Percentiles rank a stretch among this genome's conserved stretches.
Conservation (phyloP, 2,888 invertebrate genomes). For the Acleris laterana region DNA sequence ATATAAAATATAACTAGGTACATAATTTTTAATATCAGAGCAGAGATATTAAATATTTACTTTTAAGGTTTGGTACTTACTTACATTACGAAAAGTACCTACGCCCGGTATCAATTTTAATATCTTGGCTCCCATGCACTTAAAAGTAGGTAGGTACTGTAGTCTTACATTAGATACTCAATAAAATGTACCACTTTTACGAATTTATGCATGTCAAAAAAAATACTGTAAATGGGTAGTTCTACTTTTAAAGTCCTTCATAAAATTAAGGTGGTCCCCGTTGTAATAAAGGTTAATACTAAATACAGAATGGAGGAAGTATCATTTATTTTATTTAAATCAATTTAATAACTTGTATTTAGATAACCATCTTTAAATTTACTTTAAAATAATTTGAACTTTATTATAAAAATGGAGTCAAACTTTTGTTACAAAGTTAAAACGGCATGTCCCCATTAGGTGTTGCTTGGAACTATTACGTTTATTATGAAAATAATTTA, state of each 20-base stretch:
- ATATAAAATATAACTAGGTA: no score
- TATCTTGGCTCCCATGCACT: no score
- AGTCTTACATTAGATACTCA: no score
- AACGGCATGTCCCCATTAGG: slow-evolving; percentile 14
- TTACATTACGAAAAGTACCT: no score
- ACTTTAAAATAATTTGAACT: slow-evolving; percentile 15
- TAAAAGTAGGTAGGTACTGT: no score
- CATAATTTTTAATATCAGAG: no score
- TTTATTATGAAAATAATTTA: slow-evolving; percentile 16
- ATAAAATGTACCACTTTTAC: no score
- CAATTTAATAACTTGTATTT: slow-evolving; percentile 18
- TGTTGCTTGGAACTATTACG: slow-evolving; percentile 14
- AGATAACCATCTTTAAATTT: slow-evolving; percentile 17
- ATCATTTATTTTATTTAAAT: slow-evolving; percentile 14
- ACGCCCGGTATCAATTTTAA: no score
- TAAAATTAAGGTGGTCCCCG: slow-evolving; percentile 16
- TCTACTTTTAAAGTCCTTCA: neutral
- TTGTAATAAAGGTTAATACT: slow-evolving; percentile 17
- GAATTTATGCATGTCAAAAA: no score
- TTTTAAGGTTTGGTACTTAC: no score
- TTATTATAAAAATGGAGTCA: slow-evolving; percentile 14
- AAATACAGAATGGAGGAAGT: neutral
- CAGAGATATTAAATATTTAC: no score
- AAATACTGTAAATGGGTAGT: no score
- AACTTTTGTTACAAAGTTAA: slow-evolving; percentile 14